A percentile compares a stretch with the other conserved stretches of the same genome.
phyloP scores from a whole-genome alignment of 2,888 invertebrate genomes.

The Caprella mutica region DNA sequence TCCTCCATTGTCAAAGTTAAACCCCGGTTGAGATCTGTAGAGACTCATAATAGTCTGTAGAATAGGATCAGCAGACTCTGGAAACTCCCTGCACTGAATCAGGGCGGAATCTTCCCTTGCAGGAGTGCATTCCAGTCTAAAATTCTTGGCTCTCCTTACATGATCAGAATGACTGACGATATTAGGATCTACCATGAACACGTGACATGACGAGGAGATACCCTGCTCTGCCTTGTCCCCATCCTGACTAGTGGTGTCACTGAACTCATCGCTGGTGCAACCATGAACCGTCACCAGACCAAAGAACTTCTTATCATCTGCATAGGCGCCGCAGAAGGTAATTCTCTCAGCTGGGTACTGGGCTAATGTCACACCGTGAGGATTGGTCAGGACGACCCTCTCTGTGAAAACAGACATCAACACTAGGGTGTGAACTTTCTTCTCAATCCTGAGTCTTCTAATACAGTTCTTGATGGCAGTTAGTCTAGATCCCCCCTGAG shows the following conservation, averaged over 20 bases:
- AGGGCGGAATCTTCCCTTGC: conserved; percentile 47
- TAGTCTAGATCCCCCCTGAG: conserved; percentile 44
- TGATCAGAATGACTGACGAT: conserved; percentile 71
- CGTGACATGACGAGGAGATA: conserved; percentile 70
- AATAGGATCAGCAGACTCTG: conserved; percentile 61
- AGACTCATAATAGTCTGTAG: conserved; percentile 50
- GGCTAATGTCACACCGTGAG: conserved; percentile 65
- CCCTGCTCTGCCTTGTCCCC: conserved; percentile 2
- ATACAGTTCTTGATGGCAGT: conserved; percentile 72
- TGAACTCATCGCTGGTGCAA: conserved; percentile 27
- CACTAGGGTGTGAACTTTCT: conserved; percentile 64
- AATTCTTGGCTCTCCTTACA: conserved; percentile 63
- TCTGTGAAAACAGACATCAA: conserved; percentile 71
- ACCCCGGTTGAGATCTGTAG: conserved; percentile 40
- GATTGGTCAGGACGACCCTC: conserved; percentile 63
- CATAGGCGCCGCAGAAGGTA: conserved; percentile 76
- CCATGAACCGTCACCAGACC: conserved; percentile 64
- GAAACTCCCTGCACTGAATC: conserved; percentile 66
- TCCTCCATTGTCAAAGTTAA: conserved; percentile 29
- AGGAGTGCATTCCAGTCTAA: conserved; percentile 68
- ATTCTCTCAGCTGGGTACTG: conserved; percentile 76
- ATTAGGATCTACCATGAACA: conserved; percentile 84
- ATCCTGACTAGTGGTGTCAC: conserved; percentile 50
- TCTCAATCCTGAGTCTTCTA: conserved; percentile 73
- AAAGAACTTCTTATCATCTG: conserved; percentile 82